Base-by-base conservation (phyloP, 2,888 invertebrate genomes). In the Mythimna impura region DNA sequence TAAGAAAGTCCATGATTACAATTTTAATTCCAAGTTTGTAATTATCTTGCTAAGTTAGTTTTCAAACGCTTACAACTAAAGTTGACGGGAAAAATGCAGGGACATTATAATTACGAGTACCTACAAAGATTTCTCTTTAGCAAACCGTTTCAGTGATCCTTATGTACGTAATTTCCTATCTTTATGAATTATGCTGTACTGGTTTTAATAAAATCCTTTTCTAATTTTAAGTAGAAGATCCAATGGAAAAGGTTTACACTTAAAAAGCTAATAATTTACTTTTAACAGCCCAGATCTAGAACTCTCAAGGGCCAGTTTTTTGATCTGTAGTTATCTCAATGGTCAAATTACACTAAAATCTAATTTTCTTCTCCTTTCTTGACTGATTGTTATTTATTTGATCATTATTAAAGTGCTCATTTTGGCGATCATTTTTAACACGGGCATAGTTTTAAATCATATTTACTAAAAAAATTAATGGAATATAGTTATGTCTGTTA, bases 131-230 rank as follows among this genome's bases (percentile, higher is more conserved):
- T 69, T 43, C 2, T 54, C n/a, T 57, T 68, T n/a, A 20, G 12
- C 17, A 36, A 64, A 55, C n/a, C 50, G 30, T 70, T 63, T 62
- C 10, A 55, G 30, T 57, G 70, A 55, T 36, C 22, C 36, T 70
- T 55, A 22, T 8, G 20, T 70, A 63, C 60, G 9, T 75, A 63
- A 61, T 57, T 61, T 66, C 20, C 54, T 69, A n/a, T 22, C 17
- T 34, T 55, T 10, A 40, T 1, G 20, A 76, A 67, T 43, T 52
- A 6, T 66, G 67, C 61, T 61, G 14, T 30, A 43, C 54, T 71
- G 62, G 43, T 64, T 82, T 76, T 73, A 70, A 73, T 58, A 40
- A 64, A 73, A 80, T 67, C 62, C n/a, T 71, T 68, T 78, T 66
- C 63, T 73, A 60, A 67, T 78, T 82, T 64, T 17, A 63, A 64